A percentile compares a stretch with the other conserved stretches of the same genome.
These are phyloP conservation scores for Andrena camellia DNA, from an alignment of 2,888 invertebrate genomes.

Conservation along the genomic window DNA sequence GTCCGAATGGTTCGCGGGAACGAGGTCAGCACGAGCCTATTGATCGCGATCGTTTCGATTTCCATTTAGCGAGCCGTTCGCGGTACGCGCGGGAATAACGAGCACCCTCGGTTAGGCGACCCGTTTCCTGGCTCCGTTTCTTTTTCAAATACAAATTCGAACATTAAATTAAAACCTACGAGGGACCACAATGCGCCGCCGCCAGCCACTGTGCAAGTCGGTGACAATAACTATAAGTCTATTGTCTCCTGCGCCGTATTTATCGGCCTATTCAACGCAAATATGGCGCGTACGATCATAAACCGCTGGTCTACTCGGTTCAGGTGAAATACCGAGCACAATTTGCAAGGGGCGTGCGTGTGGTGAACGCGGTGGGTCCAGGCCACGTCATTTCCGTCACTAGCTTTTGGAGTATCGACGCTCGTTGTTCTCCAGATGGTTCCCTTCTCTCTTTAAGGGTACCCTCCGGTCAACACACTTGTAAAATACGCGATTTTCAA, in stretches of 20 bases:
- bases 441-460: no score
- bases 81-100: slow-evolving; percentile 54
- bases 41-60: slow-evolving; percentile 60
- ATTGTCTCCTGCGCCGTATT: slow-evolving; percentile 71
- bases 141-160: slow-evolving; percentile 62
- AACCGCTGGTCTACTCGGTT: slow-evolving; percentile 61
- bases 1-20: slow-evolving; percentile 56
- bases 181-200: slow-evolving; percentile 55
- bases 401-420: slow-evolving; percentile 25
- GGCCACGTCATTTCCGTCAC: slow-evolving; percentile 44
- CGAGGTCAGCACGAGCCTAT: slow-evolving; percentile 53
- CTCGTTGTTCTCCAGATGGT: neutral
- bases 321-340: slow-evolving; percentile 69
- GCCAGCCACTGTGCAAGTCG: slow-evolving; percentile 32
- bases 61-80: slow-evolving; percentile 52
- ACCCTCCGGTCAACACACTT: no score
- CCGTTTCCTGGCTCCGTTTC: slow-evolving; percentile 16
- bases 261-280: slow-evolving; percentile 76
- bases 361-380: slow-evolving; percentile 63
- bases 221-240: slow-evolving; percentile 76
- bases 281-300: slow-evolving; percentile 72
- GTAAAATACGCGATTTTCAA: no score
- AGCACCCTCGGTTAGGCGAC: slow-evolving; percentile 26
- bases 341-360: slow-evolving; percentile 64
- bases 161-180: slow-evolving; percentile 66